A percentile compares a stretch with the other conserved stretches of the same genome.
Evolutionary conservation across 2,797 vertebrate genomes (phyloP).

Genomic region (Mormyrus hasselquistii): DNA sequence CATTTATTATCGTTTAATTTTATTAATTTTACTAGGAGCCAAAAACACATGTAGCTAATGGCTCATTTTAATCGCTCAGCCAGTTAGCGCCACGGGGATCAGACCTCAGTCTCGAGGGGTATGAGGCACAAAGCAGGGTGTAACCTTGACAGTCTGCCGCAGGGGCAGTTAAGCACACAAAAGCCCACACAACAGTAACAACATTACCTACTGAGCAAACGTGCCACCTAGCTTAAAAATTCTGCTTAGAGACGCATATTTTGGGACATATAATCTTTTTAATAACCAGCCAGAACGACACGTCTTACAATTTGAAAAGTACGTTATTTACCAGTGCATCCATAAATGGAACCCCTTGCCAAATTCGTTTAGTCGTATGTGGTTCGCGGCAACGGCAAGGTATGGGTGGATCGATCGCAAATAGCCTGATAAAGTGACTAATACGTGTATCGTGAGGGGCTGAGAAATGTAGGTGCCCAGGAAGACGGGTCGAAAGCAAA

Average conservation of each 20-base stretch:
- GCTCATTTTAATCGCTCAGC: background rate
- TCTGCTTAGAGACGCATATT: background rate
- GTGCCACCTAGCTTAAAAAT: background rate
- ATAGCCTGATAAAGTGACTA: background rate
- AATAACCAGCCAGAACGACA: background rate
- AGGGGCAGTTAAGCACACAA: background rate
- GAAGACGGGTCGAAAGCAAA: background rate
- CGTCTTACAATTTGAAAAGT: background rate
- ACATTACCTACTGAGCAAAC: background rate
- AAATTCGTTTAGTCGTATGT: background rate
- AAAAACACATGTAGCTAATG: background rate
- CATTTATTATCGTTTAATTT: conserved; percentile 3
- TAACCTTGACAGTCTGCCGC: background rate
- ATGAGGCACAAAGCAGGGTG: background rate
- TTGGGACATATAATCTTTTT: background rate
- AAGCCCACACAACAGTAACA: background rate
- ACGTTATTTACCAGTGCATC: background rate
- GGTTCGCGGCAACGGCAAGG: background rate
- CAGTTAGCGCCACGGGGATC: background rate
- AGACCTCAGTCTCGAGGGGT: background rate
- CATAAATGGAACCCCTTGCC: background rate
- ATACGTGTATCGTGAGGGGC: background rate
- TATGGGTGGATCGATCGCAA: background rate
- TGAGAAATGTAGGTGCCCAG: background rate
- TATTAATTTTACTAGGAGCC: background rate